Evolutionary conservation across 2,113 vertebrate species (phyloP), one percentile per base, ranked within the genome.

Genomic region (Apodemus sylvaticus): DNA sequence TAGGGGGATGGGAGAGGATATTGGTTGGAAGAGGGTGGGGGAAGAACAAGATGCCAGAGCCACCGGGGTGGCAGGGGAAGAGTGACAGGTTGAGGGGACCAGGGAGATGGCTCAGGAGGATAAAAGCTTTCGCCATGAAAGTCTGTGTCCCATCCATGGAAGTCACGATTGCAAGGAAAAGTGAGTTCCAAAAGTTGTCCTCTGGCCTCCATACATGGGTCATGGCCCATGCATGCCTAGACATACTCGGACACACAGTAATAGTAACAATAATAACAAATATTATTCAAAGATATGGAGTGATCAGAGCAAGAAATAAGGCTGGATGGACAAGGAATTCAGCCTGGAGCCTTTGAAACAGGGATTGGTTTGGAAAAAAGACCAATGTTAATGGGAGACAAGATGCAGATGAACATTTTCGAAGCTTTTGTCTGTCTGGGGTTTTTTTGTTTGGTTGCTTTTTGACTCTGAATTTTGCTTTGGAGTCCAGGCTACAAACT

Each of bases 351-450:
- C 74, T 97, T 48, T 74, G 91, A 97, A 93, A 53, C 29, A 45
- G 34, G n/a, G 74, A 95, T 92, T 60, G 94, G 74, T 89, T 94
- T n/a, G 34, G 34, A 64, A 94, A 97, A 97, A 92, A 39, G 1
- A 53, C 0, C 62, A 92, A 39, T 60, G 88, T 82, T 95, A 93
- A 95, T 42, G 48, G 9, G 24, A 92, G 45, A 71, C 70, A 73
- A 73, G 86, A n/a, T 55, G 19, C 42, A 62, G 17, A 60, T 12
- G 88, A 17, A 64, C 68, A 58, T 51, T 92, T 86, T 82, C 16
- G 68, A 86, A 45, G 29, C 13, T 11, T 70, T 34, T 17, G 31
- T 77, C 22, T 76, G 89, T 74, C 42, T 64, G 58, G 42, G 45
- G 45, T 48, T 48, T 48, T 48, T 48, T 48, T 76, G 89, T 74